Base-by-base conservation (phyloP, 1,140 invertebrate species). In the Drosophila repletoides region DNA sequence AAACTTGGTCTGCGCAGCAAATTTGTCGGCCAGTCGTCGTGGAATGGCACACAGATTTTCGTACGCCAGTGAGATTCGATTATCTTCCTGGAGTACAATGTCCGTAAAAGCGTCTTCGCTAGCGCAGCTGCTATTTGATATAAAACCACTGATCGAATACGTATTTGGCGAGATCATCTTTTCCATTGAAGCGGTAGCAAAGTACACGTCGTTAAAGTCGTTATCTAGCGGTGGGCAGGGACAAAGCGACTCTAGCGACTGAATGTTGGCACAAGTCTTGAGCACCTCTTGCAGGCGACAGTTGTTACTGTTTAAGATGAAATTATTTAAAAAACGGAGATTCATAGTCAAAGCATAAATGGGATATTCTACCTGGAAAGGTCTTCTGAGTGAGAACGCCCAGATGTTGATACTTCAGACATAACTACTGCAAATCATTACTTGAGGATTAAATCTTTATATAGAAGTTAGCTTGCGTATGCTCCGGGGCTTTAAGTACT, bases 31-130 rank as follows among this genome's bases (percentile, higher is more conserved):
- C 41, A 90, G 60, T 24, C 74, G 53, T 12, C 71, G 34, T 0
- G 88, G 88, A 46, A 90, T 90, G 4, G 63, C 77, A 22, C 60
- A 69, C 2, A 90, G 53, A 61, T 89, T 88, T 45, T 90, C 88
- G 36, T 90, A 90, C 0, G 88, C 88, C 59, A 90, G 28, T 7
- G 88, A 90, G 33, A 90, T 88, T 21, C 88, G 66, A 3, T 87
- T 87, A 12, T 89, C 80, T 43, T 89, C 83, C 41, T 88, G 83
- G 3, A 89, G 68, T 22, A 89, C 83, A 19, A 69, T 74, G 21
- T 87, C 80, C 7, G 76, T 80, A 3, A 77, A 66, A 12, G 67
- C 64, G 45, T 89, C 83, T n/a, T 89, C 87, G 28, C 77, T 89
- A 33, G 69, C 59, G 15, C 69, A 88, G 48, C 70, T 88, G 60